Evolutionary conservation across 2,113 vertebrate species (phyloP), one percentile per base, ranked within the genome.

Genomic region (Erythrocebus patas): DNA sequence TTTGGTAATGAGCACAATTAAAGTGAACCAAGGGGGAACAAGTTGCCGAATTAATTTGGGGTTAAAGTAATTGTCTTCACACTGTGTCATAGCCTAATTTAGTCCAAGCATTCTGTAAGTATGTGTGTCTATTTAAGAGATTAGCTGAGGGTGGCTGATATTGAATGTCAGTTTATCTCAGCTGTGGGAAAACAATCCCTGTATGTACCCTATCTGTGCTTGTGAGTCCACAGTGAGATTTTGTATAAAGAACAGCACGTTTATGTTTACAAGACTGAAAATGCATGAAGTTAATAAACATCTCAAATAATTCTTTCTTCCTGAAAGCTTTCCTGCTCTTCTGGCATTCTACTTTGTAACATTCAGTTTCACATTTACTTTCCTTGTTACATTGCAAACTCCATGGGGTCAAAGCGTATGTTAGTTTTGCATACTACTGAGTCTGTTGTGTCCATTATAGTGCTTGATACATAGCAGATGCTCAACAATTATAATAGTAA

Each of bases 31-130:
- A 94, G 81, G 45, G 18, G 14, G 64, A 38, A 78, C 57, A 93
- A n/a, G 22, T 73, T 88, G 20, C 45, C 90, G 30, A 94, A 89
- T 94, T 96, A 89, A 82, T 96, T 96, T 94, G 43, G 35, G 22
- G 13, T 78, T 96, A 66, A 81, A 68, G 48, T 88, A 91, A 93
- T 92, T 96, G 68, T 76, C 40, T 82, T 95, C 91, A 87, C 35
- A 80, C 38, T 92, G 45, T 86, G 61, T 82, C 59, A 90, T 20
- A 75, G 9, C 25, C 38, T 92, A 79, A 61, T 93, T 94, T 92
- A 96, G 10, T 73, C 16, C n/a, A 59, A 27, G 43, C n/a, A 91
- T 25, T 70, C 64, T 88, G 30, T 75, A 95, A 93, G 66, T 92
- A 76, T 18, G 32, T 96, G 38, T n/a, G 72, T 95, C 52, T 79